Evolutionary conservation across 2,797 vertebrate genomes (phyloP).

Genomic region (Botia kubotai): DNA sequence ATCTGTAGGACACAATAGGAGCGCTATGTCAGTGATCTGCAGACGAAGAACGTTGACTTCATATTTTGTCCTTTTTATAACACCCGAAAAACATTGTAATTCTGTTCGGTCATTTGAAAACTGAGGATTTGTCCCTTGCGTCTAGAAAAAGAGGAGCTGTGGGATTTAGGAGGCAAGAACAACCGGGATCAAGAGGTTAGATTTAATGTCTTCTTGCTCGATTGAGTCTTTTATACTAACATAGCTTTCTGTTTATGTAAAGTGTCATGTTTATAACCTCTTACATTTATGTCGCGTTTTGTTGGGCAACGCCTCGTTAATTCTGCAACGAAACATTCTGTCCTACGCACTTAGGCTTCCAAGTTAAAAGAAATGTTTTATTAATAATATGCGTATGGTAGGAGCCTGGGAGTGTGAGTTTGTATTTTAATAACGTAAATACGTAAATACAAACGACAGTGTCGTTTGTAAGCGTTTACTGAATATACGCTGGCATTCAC

Average conservation of each 20-base stretch:
- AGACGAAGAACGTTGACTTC: background rate
- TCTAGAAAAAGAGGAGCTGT: background rate
- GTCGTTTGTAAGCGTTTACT: background rate
- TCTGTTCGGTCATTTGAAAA: background rate
- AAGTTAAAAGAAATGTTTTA: too few species aligned
- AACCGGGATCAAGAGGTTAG: background rate
- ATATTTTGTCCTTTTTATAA: background rate
- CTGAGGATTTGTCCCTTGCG: background rate
- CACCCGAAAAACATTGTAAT: background rate
- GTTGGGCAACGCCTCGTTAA: background rate
- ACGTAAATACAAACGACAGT: too few species aligned
- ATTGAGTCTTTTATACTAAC: background rate
- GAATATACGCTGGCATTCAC: background rate
- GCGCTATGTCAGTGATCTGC: background rate
- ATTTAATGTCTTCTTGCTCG: background rate
- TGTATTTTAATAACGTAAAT: too few species aligned
- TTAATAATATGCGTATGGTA: background rate
- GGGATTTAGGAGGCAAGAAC: background rate
- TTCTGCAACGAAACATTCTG: background rate
- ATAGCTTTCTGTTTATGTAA: background rate
- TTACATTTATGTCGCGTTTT: background rate
- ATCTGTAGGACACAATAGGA: slow-evolving; percentile 33
- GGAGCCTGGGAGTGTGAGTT: too few species aligned
- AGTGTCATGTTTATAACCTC: background rate
- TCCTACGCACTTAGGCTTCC: background rate